A percentile compares a stretch with the other conserved stretches of the same genome.
These are phyloP conservation scores for Ferdinandea cuprea DNA, from an alignment of 2,888 invertebrate species.

Conservation along the genomic window DNA sequence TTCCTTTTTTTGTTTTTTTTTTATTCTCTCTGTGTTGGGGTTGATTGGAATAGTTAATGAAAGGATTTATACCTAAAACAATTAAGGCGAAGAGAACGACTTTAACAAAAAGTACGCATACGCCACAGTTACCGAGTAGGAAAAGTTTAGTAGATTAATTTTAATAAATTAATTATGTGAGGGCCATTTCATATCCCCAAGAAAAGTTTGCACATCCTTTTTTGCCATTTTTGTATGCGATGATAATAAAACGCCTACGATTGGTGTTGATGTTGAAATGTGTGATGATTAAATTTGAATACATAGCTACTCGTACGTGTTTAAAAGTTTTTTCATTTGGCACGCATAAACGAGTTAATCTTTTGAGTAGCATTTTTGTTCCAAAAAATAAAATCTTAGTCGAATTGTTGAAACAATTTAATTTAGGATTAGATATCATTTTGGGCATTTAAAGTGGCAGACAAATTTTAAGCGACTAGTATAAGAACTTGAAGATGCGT, in stretches of 20 bases:
- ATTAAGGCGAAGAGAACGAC: not conserved
- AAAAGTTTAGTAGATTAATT: not conserved
- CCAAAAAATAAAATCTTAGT: too few species aligned
- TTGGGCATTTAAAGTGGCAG: too few species aligned
- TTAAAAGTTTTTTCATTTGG: conserved; percentile 9
- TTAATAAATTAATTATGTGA: not conserved
- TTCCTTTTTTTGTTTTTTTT: not conserved
- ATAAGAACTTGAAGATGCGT: too few species aligned
- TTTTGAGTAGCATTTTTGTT: too few species aligned
- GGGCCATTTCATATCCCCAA: not conserved
- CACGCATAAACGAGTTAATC: not conserved
- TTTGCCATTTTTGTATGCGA: not conserved
- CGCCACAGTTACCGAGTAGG: not conserved
- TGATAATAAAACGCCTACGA: conserved; percentile 4
- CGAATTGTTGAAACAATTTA: too few species aligned
- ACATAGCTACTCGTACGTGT: too few species aligned
- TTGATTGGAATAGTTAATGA: not conserved
- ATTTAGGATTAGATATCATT: too few species aligned
- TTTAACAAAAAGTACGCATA: not conserved
- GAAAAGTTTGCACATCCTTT: not conserved
- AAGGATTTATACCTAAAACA: not conserved
- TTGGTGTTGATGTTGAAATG: not conserved
- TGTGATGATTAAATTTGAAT: conserved; percentile 2
- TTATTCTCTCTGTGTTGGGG: not conserved
- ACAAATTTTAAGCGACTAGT: too few species aligned